Conservation (phyloP, 2,888 invertebrate genomes). For the Acronicta aceris region DNA sequence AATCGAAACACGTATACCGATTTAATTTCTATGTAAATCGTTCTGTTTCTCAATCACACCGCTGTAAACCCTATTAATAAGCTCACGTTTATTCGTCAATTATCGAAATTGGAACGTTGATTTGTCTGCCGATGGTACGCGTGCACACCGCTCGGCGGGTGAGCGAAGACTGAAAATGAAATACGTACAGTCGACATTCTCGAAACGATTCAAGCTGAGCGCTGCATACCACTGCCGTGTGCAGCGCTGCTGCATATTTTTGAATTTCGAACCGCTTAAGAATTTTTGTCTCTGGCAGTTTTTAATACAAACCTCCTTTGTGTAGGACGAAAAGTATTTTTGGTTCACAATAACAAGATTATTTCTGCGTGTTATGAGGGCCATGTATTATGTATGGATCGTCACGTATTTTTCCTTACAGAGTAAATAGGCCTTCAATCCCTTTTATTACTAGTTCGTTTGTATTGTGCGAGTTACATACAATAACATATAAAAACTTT, state of each 20-base stretch:
- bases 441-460: conserved; percentile 49
- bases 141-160: conserved; percentile 33
- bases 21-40: conserved; percentile 58
- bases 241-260: conserved; percentile 47
- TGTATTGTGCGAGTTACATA: conserved; percentile 37
- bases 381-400: conserved; percentile 38
- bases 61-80: conserved; percentile 58
- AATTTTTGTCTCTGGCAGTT: conserved; percentile 30
- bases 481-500: conserved; percentile 33
- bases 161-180: conserved; percentile 45
- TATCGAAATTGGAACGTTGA: conserved; percentile 45
- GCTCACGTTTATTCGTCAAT: conserved; percentile 59
- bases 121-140: conserved; percentile 24
- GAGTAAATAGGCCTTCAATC: conserved; percentile 50
- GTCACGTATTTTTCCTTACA: conserved; percentile 49
- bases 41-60: conserved; percentile 53
- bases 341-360: conserved; percentile 46
- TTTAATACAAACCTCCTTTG: conserved; percentile 31
- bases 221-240: conserved; percentile 43
- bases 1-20: conserved; percentile 46
- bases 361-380: conserved; percentile 37
- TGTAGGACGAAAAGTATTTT: conserved; percentile 28
- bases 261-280: conserved; percentile 27
- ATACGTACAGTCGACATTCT: conserved; percentile 38
- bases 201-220: conserved; percentile 39